These are phyloP conservation scores for Drosophila niveifrons DNA, from an alignment of 2,888 invertebrate genomes.

Conservation along the genomic window DNA sequence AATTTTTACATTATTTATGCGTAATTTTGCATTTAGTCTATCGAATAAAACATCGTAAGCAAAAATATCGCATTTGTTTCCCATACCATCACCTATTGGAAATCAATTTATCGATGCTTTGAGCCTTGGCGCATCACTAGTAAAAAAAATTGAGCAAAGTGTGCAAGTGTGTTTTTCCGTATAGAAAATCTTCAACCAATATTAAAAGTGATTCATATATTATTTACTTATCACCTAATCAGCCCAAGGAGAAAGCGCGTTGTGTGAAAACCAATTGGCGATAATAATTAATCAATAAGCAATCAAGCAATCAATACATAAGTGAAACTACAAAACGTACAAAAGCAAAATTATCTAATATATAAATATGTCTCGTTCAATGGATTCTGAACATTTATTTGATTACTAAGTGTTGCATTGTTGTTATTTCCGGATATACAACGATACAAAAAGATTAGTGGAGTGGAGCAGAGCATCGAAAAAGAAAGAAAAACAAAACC, in stretches of 20 bases:
- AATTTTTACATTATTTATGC: not conserved
- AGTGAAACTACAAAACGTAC: slow-evolving; percentile 15
- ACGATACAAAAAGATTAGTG: slow-evolving; percentile 25
- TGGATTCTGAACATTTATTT: slow-evolving; percentile 83
- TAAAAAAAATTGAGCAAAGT: slow-evolving; percentile 7
- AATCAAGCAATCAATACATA: slow-evolving; percentile 3
- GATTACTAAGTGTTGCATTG: slow-evolving; percentile 39
- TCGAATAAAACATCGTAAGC: not conserved
- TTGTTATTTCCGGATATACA: slow-evolving; percentile 31
- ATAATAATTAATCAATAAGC: not conserved
- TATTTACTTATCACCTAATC: slow-evolving; percentile 1
- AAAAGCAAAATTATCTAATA: slow-evolving; percentile 45
- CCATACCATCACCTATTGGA: not conserved
- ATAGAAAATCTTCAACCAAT: slow-evolving; percentile 3
- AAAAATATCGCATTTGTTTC: not conserved
- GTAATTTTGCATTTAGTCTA: not conserved
- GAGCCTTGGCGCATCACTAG: slow-evolving; percentile 1
- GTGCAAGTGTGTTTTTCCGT: slow-evolving; percentile 20
- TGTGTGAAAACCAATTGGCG: not conserved
- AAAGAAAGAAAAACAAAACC: slow-evolving; percentile 22
- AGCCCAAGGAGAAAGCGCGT: not conserved
- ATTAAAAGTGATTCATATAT: slow-evolving; percentile 18
- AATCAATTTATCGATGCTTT: slow-evolving; percentile 10
- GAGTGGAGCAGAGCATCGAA: slow-evolving; percentile 5
- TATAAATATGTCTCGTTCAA: slow-evolving; percentile 80